Base-by-base conservation (phyloP, 2,797 vertebrate species). In the Euphonia xanthogaster region DNA sequence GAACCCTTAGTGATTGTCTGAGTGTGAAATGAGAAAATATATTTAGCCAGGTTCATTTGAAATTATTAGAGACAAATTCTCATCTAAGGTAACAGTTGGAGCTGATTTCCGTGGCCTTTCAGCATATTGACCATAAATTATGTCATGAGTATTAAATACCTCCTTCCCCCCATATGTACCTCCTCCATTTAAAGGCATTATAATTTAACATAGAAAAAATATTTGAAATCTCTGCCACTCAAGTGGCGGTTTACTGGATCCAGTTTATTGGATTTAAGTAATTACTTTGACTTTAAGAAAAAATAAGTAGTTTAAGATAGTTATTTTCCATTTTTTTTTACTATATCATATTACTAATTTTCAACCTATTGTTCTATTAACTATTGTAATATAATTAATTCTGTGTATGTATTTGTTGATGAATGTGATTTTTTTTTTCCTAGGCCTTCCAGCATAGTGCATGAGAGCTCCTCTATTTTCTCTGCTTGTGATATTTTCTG, bases 11-110 rank as follows among this genome's bases (percentile, higher is more conserved):
- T 86, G 78, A 71, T 72, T 93, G 45, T 91, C 74, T 94, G 85
- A 88, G 81, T 96, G 89, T 95, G 94, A 96, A 96, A 94, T 88
- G 75, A 94, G 82, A 81, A 93, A 90, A 90, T 95, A 91, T 80
- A 72, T 90, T 94, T 94, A 96, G 75, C 81, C 53, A 65, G 50
- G 65, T 93, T 96, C 47, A 35, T 91, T 58, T 81, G 76, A 93
- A 72, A 92, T 30, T 83, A 77, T 90, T 95, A 83, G 51, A 91
- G 47, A 75, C n/a, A 83, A 86, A 86, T 86, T 92, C 65, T 86
- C 44, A 48, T 91, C 75, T 75, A 66, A 68, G 58, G 51, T 86
- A 94, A 83, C 33, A 45, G 50, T 61, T 86, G 60, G 67, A 89
- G 54, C 54, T 93, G 77, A 83, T 91, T 95, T 94, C 66, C 5